Base-by-base conservation (phyloP, 2,797 vertebrate genomes). In the Anabas testudineus region DNA sequence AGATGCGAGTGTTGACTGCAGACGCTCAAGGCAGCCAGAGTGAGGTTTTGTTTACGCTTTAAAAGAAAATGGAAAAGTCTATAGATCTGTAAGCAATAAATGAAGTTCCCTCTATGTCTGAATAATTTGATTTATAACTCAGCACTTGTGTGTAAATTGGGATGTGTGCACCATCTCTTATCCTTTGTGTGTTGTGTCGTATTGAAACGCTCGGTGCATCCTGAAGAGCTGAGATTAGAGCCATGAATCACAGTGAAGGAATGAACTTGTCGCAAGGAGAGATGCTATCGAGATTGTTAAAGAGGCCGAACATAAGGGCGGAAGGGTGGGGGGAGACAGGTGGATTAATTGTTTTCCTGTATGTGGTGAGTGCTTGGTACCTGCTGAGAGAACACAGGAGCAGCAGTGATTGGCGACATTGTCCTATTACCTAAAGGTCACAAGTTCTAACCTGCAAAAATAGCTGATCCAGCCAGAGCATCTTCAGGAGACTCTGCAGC, bases 191-290 rank as follows among this genome's bases (percentile, higher is more conserved):
- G 34, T 36, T 28, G 63, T 57, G 55, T 30, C 2, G 30, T 49
- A 74, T 72, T 57, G 24, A 72, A 72, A 80, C 13, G 49, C 81
- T 28, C 13, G n/a, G 51, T 34, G 68, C 76, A 68, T 85, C 80
- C 79, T 2, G 34, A 84, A 36, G 56, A 78, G 71, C 67, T 47
- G 49, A 81, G 79, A 88, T 87, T 77, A 83, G 76, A 58, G 47
- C 67, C 10, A 86, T 90, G 81, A 87, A 83, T 91, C 90, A 88
- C 65, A 21, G 54, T 48, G 77, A 78, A 80, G 71, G 71, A 87
- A 84, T 85, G 61, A 77, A 77, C 71, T 83, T 80, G 86, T 85
- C 68, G 42, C 59, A 85, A 80, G 87, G 78, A 79, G 80, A 88
- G 83, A 86, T 86, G 80, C 54, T 87, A 83, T 85, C 67, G 13